Evolutionary conservation across 2,888 invertebrate species (phyloP).

Genomic region (Eristalis tenax): DNA sequence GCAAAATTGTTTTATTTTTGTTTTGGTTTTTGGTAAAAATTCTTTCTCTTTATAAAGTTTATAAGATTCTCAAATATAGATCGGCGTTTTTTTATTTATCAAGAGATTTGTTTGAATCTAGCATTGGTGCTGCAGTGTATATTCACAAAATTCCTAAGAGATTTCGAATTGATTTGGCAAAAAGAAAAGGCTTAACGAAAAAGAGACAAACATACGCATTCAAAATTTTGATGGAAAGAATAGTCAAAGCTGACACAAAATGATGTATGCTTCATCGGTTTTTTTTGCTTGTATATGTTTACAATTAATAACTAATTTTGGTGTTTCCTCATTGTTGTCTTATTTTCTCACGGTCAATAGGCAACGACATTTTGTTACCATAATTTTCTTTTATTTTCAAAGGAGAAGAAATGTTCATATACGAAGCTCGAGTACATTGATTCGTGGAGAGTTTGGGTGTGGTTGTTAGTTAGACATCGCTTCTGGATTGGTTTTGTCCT

Average conservation of each 20-base stretch:
- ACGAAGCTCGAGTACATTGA: background rate
- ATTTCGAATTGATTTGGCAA: background rate
- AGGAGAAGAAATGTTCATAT: background rate
- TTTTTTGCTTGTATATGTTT: conserved; percentile 64
- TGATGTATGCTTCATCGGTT: background rate
- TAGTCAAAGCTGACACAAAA: background rate
- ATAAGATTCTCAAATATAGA: conserved; percentile 15
- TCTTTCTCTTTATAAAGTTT: background rate
- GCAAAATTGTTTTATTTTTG: conserved; percentile 39
- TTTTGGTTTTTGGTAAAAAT: background rate
- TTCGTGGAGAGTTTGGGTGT: background rate
- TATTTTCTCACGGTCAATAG: background rate
- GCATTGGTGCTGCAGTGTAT: background rate
- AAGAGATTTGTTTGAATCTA: conserved; percentile 11
- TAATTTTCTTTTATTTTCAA: conserved; percentile 9
- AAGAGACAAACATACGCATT: background rate
- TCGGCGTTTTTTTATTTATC: background rate
- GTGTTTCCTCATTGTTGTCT: conserved; percentile 73
- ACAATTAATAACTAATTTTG: conserved; percentile 54
- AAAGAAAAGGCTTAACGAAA: background rate
- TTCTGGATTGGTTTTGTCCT: too few species aligned
- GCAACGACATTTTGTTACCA: conserved; percentile 15
- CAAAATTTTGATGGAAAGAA: background rate
- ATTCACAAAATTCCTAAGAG: background rate
- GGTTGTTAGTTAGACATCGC: too few species aligned